phyloP scores from a whole-genome alignment of 2,888 invertebrate genomes.

The Limnephilus marmoratus region DNA sequence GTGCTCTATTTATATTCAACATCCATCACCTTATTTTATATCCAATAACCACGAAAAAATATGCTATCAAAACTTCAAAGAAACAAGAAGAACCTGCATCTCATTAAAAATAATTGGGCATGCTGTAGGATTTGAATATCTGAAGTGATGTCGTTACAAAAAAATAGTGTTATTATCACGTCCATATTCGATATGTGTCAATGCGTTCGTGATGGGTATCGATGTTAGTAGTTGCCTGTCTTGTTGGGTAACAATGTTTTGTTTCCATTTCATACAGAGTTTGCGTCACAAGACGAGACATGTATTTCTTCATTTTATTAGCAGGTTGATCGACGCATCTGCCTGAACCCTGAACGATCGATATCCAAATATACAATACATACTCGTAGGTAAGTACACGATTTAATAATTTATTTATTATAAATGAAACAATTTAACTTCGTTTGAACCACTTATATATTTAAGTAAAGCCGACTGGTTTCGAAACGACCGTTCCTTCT shows the following conservation, averaged over 20 bases:
- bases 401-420: not conserved
- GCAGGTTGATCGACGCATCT: not conserved
- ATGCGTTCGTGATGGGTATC: slow-evolving; percentile 21
- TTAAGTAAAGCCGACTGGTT: too few relatives aligned
- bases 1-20: not conserved
- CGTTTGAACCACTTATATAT: too few relatives aligned
- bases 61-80: not conserved
- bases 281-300: slow-evolving; percentile 6
- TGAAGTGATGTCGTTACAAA: not conserved
- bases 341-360: not conserved
- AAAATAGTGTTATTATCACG: not conserved
- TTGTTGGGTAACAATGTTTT: not conserved
- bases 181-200: slow-evolving; percentile 3
- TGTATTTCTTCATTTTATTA: slow-evolving; percentile 22
- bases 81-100: not conserved
- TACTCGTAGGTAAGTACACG: not conserved
- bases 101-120: not conserved
- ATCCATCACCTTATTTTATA: not conserved
- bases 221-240: not conserved
- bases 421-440: too few relatives aligned
- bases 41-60: not conserved
- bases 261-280: slow-evolving; percentile 22
- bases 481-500: too few relatives aligned
- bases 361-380: not conserved
- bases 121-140: not conserved